Percentiles rank a stretch among this genome's conserved stretches.
Conservation (phyloP, 2,797 vertebrate genomes). For the Hapalemur alaotrensis region DNA sequence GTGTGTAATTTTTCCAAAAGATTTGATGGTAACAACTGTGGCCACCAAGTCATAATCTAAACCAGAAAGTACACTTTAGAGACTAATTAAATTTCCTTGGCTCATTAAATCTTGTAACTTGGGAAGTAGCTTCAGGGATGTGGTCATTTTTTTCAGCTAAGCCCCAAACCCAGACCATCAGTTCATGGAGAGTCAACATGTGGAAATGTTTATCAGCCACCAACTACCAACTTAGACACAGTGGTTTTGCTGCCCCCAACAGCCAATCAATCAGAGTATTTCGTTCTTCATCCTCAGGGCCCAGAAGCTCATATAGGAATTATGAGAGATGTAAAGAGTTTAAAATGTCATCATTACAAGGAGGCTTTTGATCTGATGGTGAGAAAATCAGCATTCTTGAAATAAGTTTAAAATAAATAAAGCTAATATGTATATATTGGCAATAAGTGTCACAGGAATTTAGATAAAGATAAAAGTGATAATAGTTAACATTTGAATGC, state of each 20-base stretch:
- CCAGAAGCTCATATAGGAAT: neutral
- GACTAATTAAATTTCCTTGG: slow-evolving; percentile 68
- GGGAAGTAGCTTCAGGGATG: slow-evolving; percentile 52
- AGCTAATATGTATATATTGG: neutral
- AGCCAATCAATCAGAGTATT: neutral
- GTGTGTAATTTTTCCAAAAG: neutral
- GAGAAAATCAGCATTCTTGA: neutral
- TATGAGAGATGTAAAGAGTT: neutral
- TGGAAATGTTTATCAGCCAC: slow-evolving; percentile 56
- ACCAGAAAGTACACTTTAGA: slow-evolving; percentile 62
- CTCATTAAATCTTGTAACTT: slow-evolving; percentile 63
- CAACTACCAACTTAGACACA: neutral
- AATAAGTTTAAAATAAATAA: slow-evolving; percentile 18
- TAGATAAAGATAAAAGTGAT: neutral
- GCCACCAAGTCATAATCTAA: slow-evolving; percentile 46
- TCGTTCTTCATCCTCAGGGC: neutral
- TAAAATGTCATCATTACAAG: neutral
- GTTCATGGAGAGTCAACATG: slow-evolving; percentile 23
- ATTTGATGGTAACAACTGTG: neutral
- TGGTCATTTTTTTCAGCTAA: slow-evolving; percentile 48
- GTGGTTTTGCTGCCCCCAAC: neutral
- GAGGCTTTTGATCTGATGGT: neutral
- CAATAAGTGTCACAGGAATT: neutral
- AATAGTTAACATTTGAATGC: neutral
- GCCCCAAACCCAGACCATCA: neutral